Base-by-base conservation (phyloP, 1,140 invertebrate genomes). In the Brachionus rotundiformis region DNA sequence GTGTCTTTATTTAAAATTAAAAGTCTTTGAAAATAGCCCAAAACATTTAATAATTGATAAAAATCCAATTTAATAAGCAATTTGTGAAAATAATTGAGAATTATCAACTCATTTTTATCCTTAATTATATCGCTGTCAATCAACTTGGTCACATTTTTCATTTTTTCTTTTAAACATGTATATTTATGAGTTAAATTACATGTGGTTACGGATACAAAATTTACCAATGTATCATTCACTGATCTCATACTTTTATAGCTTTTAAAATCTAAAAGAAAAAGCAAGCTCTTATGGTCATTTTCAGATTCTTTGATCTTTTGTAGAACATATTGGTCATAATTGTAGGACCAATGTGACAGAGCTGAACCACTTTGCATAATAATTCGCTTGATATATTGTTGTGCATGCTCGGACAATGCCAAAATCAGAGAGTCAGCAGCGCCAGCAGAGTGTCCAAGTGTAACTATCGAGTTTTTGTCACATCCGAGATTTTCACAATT, bases 401-500 rank as follows among this genome's bases (percentile, higher is more conserved):
- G 76, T 2, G 76, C 33, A 8, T 79, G 59, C 13, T 41, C 25
- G 11, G 54, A 65, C 19, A 81, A 11, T 5, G 79, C 25, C 10
- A 81, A 39, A 19, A 68, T 36, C 23, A 81, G 11, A 13, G 79
- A 31, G 39, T 81, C 54, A 10, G 36, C 83, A 0, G 82, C 85
- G 8, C 86, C 86, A 5, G 86, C 84, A 7, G 84, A 85, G 31
- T 85, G 84, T 3, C 86, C 86, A 81, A 85, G 84, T 47, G 87
- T 61, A 4, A 85, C 86, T 6, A 87, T 85, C 3, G 81, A 65
- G 8, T 83, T 75, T 7, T 83, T 83, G 82, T 87, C 83, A 25
- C 86, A 86, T 13, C 85, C 85, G 82, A 86, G 86, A 8, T 16
- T 54, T 5, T 25, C 77, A 76, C 88, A 87, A 82, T 89, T 87